phyloP scores from a whole-genome alignment of 2,797 vertebrate genomes.

The Moxostoma hubbsi region DNA sequence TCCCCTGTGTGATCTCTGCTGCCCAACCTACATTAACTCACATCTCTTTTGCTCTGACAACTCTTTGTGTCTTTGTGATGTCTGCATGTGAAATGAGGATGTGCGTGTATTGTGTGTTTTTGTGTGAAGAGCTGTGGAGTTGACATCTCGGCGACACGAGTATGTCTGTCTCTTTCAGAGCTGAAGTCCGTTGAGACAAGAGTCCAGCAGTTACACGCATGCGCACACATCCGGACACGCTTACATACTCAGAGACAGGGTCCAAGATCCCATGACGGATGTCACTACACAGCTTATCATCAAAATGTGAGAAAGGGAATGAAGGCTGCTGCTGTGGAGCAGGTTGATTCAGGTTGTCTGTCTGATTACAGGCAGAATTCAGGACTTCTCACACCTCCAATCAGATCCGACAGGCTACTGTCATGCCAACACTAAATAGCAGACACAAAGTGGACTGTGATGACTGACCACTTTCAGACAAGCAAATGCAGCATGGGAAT shows the following conservation, averaged over 20 bases:
- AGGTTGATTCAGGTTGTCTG: slow-evolving; percentile 36
- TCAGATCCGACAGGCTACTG: slow-evolving; percentile 22
- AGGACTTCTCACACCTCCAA: slow-evolving; percentile 25
- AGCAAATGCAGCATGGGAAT: slow-evolving; percentile 2
- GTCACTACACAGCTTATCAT: slow-evolving; percentile 51
- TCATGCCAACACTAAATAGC: background rate
- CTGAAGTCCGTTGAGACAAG: slow-evolving; percentile 48
- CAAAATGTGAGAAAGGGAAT: slow-evolving; percentile 55
- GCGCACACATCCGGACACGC: slow-evolving; percentile 33
- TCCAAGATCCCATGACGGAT: slow-evolving; percentile 45
- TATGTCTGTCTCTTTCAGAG: slow-evolving; percentile 61
- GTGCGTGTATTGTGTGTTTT: slow-evolving; percentile 21
- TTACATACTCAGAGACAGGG: slow-evolving; percentile 27
- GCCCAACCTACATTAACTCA: slow-evolving; percentile 48
- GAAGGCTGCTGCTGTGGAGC: slow-evolving; percentile 12
- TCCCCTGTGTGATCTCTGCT: slow-evolving; percentile 17
- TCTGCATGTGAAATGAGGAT: slow-evolving; percentile 14
- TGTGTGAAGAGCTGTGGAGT: slow-evolving; percentile 21
- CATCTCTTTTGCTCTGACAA: slow-evolving; percentile 56
- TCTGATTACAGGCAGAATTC: slow-evolving; percentile 15
- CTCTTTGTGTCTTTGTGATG: slow-evolving; percentile 16
- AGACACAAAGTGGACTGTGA: slow-evolving; percentile 7
- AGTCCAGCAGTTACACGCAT: slow-evolving; percentile 45
- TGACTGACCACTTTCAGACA: slow-evolving; percentile 22
- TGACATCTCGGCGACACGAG: slow-evolving; percentile 58